Evolutionary conservation across 2,888 invertebrate species (phyloP).

Genomic region (Diadegma fenestrale): DNA sequence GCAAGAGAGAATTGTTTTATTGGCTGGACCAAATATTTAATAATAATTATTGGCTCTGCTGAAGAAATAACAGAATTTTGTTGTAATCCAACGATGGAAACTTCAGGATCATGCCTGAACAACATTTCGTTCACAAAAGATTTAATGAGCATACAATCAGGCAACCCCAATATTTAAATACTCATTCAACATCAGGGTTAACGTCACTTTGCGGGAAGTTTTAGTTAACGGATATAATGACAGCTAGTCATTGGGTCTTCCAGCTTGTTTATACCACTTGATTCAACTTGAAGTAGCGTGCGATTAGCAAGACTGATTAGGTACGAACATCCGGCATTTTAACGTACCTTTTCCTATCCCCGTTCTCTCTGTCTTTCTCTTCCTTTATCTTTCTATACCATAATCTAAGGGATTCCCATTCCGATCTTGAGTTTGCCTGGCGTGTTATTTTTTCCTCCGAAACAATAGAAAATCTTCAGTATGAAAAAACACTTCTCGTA

Average conservation of each 20-base stretch:
- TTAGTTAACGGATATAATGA: conserved; percentile 7
- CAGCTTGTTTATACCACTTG: conserved; percentile 18
- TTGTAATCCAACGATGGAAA: too few species aligned
- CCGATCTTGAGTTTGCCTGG: not conserved
- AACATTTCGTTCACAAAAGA: not conserved
- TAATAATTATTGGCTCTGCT: too few species aligned
- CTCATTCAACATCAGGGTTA: conserved; percentile 10
- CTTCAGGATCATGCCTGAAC: too few species aligned
- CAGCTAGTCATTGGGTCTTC: conserved; percentile 8
- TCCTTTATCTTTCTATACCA: not conserved
- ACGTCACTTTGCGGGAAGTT: conserved; percentile 2
- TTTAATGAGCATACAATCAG: conserved; percentile 15
- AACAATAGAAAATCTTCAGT: conserved; percentile 4
- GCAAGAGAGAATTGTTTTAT: too few species aligned
- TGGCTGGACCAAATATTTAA: too few species aligned
- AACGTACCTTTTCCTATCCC: not conserved
- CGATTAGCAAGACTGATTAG: conserved; percentile 26
- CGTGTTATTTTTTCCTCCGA: not conserved
- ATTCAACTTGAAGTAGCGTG: conserved; percentile 12
- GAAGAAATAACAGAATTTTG: too few species aligned
- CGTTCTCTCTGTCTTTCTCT: not conserved
- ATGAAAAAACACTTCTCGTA: conserved; percentile 1
- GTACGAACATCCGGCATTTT: conserved; percentile 11
- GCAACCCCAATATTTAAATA: not conserved
- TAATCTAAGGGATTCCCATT: not conserved